A percentile compares a stretch with the other conserved stretches of the same genome.
Evolutionary conservation across 2,113 vertebrate genomes (phyloP).

Genomic region (Tragelaphus imberbis): DNA sequence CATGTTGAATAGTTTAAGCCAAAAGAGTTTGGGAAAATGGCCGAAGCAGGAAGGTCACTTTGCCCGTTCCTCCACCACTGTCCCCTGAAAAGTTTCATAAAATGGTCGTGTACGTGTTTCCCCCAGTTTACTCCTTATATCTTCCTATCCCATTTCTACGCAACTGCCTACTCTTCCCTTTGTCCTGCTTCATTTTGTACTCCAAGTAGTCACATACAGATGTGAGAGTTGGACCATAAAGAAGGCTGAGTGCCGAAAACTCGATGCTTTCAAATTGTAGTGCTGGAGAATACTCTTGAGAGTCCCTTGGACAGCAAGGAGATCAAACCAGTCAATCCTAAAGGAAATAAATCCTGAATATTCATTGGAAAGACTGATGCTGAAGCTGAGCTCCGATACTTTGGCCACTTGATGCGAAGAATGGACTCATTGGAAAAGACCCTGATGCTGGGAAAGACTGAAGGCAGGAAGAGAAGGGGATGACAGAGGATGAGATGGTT

Average conservation of each 20-base stretch:
- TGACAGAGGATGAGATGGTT: background rate
- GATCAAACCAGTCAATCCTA: background rate
- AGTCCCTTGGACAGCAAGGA: background rate
- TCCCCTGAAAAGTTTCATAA: background rate
- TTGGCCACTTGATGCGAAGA: background rate
- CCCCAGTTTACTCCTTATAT: background rate
- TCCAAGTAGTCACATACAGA: background rate
- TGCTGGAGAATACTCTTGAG: background rate
- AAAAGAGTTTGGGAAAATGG: background rate
- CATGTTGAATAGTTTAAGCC: background rate
- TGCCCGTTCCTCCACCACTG: background rate
- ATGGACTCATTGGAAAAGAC: background rate
- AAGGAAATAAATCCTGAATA: background rate
- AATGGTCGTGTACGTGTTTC: background rate
- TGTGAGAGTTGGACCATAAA: background rate
- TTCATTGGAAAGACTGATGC: background rate
- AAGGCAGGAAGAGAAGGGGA: background rate
- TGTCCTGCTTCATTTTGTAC: background rate
- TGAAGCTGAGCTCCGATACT: background rate
- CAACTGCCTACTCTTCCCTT: background rate
- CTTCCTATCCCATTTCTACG: background rate
- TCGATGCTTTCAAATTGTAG: background rate
- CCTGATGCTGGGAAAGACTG: background rate
- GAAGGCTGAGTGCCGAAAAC: accelerated
- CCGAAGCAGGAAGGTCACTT: background rate